Evolutionary conservation across 1,140 invertebrate species (phyloP), one percentile per base, ranked within the genome.

Genomic region (Drosophila suzukii): DNA sequence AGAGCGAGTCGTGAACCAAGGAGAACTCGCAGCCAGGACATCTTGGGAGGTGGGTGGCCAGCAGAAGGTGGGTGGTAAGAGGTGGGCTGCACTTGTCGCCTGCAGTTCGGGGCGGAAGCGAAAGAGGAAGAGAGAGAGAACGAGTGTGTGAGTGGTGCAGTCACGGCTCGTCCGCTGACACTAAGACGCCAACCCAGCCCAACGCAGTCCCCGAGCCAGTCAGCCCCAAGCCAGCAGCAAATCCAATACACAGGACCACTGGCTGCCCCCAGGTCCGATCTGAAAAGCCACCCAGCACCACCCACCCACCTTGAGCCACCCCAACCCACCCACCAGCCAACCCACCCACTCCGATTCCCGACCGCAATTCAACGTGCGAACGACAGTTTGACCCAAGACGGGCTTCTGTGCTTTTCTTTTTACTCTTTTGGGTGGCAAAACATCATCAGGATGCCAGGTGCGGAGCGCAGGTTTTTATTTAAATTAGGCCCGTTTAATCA

Each of bases 281-380:
- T 34, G 6, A 13, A 13, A 34, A 10, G 20, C 59, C 44, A 41
- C 63, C 62, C 58, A 20, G 38, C 7, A 32, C 27, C 30, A 17
- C 49, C 61, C 61, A 46, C 51, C 61, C 39, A 34, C 61, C 61
- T 20, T 8, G 15, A 1, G 17, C 50, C 15, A 10, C 43, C 59
- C 59, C 32, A 47, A 7, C n/a, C 30, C 55, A 20, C 15, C 41
- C 30, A 32, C 55, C 10, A 30, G 4, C n/a, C 6, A 17, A 1
- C 15, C 15, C 27, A 27, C 27, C 38, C 39, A 30, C 54, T 32
- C 56, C 61, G 17, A 38, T 13, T 53, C 54, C 57, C 34, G 46
- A 88, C 84, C 84, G 84, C 84, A 88, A 84, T 84, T 88, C 85
- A 89, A 88, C 84, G 84, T 88, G 84, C 84, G 84, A 88, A 78